Base-by-base conservation (phyloP, 2,113 vertebrate species). In the Jaculus jaculus region DNA sequence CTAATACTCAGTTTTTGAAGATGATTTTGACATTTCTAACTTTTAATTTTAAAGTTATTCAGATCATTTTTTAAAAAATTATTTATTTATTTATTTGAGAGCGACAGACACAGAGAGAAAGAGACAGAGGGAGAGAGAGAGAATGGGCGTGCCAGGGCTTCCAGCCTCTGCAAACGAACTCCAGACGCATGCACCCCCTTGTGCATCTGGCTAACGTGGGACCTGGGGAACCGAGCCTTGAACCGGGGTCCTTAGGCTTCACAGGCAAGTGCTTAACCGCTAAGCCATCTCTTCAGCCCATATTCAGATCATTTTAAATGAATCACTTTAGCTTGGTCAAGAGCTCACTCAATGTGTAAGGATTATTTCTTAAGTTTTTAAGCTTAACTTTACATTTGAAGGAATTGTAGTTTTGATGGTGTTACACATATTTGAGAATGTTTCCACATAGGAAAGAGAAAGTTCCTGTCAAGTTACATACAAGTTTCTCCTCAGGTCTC, bases 31-130 rank as follows among this genome's bases (percentile, higher is more conserved):
- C 17, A 72, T n/a, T 0, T 32, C 21, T 84, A 32, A 88, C 54
- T 47, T 69, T 89, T 81, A 61, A 75, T 65, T 13, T 72, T 7
- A 39, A 17, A 7, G 28, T 34, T 60, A 80, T 68, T 75, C 30
- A 73, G 79, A 39, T 77, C 42, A 80, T 75, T 82, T 92, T 47
- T n/a, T n/a, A n/a, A n/a, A n/a, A n/a, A n/a, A n/a, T n/a, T n/a
- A n/a, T n/a, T n/a, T n/a, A n/a, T n/a, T n/a, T n/a, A n/a, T n/a
- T n/a, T n/a, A n/a, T n/a, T n/a, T n/a, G n/a, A n/a, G n/a, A n/a
- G n/a, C n/a, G n/a, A n/a, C n/a, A n/a, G n/a, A n/a, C n/a, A n/a
- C n/a, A n/a, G n/a, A n/a, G n/a, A n/a, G n/a, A n/a, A n/a, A n/a
- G n/a, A n/a, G n/a, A n/a, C n/a, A n/a, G n/a, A n/a, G n/a, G n/a